Evolutionary conservation across 1,140 invertebrate genomes (phyloP), one percentile per base, ranked within the genome.

Genomic region (Pogonomyrmex barbatus): DNA sequence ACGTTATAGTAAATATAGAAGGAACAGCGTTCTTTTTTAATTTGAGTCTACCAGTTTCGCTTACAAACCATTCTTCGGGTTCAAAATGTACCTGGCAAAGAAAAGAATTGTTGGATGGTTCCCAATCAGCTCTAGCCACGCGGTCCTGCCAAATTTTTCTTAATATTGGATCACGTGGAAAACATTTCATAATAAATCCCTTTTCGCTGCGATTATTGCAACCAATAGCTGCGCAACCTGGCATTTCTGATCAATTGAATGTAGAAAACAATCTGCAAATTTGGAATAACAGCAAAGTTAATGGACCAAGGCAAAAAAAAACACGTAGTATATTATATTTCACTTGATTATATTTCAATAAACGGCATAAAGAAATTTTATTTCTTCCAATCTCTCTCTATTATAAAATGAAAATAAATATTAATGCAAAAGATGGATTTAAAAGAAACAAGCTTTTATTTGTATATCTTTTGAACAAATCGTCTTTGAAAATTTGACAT

Each of bases 121-220:
- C 92, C 94, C 94, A 95, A 85, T 94, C 93, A 12, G 92, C 94
- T 56, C 94, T 92, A 30, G 92, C 93, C 3, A 95, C 94, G 62
- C 90, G 90, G 58, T 95, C 91, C 77, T 94, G 93, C 94, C 94
- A 95, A 62, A 94, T 90, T 87, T 93, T 92, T 71, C 94, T 89
- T 2, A 95, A 50, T 1, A 89, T 91, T 82, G 93, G 92, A 81
- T 95, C 91, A 10, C 94, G 93, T 30, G 94, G 94, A 78, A 95
- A 95, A 92, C 94, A 94, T 91, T 95, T 95, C 94, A 95, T 95
- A 83, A 93, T 94, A 68, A 91, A 95, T 77, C 94, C 94, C 36
- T 94, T 95, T 56, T 95, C 94, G 63, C 94, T 95, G 30, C 94
- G 94, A 88, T 95, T 95, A 56, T 94, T 94, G 78, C 94, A 95